Evolutionary conservation across 1,140 invertebrate species (phyloP).

Genomic region (Metopolophium dirhodum): DNA sequence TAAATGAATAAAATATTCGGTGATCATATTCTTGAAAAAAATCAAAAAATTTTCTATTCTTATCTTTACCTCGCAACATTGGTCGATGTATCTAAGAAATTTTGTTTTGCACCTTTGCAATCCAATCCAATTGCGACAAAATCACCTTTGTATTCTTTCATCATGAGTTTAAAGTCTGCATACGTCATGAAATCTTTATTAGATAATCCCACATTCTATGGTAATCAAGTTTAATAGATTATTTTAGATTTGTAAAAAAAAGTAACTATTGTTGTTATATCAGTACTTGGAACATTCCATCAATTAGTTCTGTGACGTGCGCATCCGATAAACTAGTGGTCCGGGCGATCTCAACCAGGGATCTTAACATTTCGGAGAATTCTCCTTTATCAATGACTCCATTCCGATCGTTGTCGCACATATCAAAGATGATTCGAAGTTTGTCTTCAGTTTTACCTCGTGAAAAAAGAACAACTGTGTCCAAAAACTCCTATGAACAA

Average conservation of each 20-base stretch:
- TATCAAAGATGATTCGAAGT: slow-evolving; percentile 94
- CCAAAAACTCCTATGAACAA: slow-evolving; percentile 81
- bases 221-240: background rate
- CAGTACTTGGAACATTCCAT: slow-evolving; percentile 89
- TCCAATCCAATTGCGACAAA: slow-evolving; percentile 96
- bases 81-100: slow-evolving; percentile 92
- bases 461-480: slow-evolving; percentile 91
- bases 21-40: background rate
- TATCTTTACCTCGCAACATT: slow-evolving; percentile 78
- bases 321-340: slow-evolving; percentile 88
- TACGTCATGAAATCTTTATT: slow-evolving; percentile 92
- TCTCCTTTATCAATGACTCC: slow-evolving; percentile 95
- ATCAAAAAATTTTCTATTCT: background rate
- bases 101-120: slow-evolving; percentile 95
- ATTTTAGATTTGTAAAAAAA: background rate
- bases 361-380: slow-evolving; percentile 91
- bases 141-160: slow-evolving; percentile 96
- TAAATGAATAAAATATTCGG: background rate
- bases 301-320: slow-evolving; percentile 89
- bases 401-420: slow-evolving; percentile 97
- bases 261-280: background rate
- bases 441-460: slow-evolving; percentile 95
- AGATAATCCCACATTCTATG: slow-evolving; percentile 84
- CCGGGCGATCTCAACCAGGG: slow-evolving; percentile 92
- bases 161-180: slow-evolving; percentile 94